These are phyloP conservation scores for Beroe ovata DNA, from an alignment of 37 sponge, comb jelly and placozoan genomes.

Conservation along the genomic window DNA sequence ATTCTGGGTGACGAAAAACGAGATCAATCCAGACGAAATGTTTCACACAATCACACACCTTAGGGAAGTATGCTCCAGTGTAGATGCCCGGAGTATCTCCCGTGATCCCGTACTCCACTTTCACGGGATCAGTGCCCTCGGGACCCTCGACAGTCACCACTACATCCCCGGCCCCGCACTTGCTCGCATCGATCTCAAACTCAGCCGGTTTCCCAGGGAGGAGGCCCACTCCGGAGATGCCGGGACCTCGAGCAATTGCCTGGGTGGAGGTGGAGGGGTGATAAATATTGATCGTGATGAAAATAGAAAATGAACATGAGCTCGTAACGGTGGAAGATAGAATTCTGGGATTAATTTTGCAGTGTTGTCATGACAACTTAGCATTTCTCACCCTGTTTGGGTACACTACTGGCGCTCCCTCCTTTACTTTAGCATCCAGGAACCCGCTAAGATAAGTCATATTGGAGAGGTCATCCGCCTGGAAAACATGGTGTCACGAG, in stretches of 20 bases:
- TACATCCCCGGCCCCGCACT: constrained; percentile 52
- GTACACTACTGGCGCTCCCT: constrained; percentile 76
- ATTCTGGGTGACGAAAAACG: no score
- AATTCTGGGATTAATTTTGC: no score
- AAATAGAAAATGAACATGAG: no score
- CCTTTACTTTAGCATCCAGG: constrained; percentile 84
- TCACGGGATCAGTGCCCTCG: constrained; percentile 46
- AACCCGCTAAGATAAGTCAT: constrained; percentile 97
- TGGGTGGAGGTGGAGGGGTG: neutral
- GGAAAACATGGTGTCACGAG: no score
- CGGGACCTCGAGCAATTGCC: constrained; percentile 82
- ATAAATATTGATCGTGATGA: no score
- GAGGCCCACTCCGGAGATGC: constrained; percentile 75
- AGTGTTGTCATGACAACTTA: no score
- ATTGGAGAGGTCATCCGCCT: constrained; percentile 90
- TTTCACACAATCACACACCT: no score
- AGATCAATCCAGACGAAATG: no score
- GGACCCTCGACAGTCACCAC: constrained; percentile 67
- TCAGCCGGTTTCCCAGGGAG: constrained; percentile 76
- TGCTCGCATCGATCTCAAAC: constrained; percentile 60
- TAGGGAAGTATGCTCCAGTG: constrained; percentile 49
- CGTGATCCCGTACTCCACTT: constrained; percentile 78
- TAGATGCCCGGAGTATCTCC: constrained; percentile 66
- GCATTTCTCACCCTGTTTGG: constrained; percentile 54
- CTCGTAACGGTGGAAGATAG: no score